Percentiles rank a stretch among this genome's conserved stretches.
These are phyloP conservation scores for Istiophorus platypterus DNA, from an alignment of 2,113 vertebrate genomes.

Conservation along the genomic window DNA sequence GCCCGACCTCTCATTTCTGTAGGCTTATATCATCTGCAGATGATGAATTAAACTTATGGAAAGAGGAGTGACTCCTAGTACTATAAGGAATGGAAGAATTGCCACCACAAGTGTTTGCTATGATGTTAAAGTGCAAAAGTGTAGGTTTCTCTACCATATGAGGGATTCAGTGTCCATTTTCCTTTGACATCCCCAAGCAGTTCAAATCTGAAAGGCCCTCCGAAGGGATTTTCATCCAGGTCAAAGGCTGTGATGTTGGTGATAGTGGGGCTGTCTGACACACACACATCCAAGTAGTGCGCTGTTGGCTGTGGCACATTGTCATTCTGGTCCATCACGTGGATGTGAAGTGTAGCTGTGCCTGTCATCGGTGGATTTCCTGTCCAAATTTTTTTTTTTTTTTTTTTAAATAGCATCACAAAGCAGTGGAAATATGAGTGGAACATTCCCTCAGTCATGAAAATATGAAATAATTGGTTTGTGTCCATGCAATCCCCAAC, in stretches of 20 bases:
- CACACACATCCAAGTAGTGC: constrained; percentile 44
- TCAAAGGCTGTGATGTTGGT: constrained; percentile 75
- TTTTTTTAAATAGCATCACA: background rate
- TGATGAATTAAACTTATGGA: no score
- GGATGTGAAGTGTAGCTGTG: constrained; percentile 61
- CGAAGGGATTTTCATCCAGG: constrained; percentile 60
- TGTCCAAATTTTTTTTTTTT: constrained; percentile 20
- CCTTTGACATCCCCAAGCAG: constrained; percentile 65
- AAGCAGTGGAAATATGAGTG: background rate
- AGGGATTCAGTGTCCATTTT: constrained; percentile 75
- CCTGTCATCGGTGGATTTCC: constrained; percentile 64
- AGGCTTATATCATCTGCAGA: no score
- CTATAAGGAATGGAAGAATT: no score
- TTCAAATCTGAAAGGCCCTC: constrained; percentile 74
- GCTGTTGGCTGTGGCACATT: constrained; percentile 40
- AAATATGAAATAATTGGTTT: background rate
- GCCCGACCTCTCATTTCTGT: no score
- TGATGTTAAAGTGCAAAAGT: background rate
- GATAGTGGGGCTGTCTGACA: constrained; percentile 40
- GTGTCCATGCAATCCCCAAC: background rate
- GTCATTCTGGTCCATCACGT: constrained; percentile 61
- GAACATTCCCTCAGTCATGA: background rate
- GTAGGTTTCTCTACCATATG: constrained; percentile 45
- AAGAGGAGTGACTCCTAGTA: no score
- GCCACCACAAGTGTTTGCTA: background rate